Percentiles rank a stretch among this genome's conserved stretches.
These are phyloP conservation scores for Hyla sarda DNA, from an alignment of 2,113 vertebrate species.

Conservation along the genomic window DNA sequence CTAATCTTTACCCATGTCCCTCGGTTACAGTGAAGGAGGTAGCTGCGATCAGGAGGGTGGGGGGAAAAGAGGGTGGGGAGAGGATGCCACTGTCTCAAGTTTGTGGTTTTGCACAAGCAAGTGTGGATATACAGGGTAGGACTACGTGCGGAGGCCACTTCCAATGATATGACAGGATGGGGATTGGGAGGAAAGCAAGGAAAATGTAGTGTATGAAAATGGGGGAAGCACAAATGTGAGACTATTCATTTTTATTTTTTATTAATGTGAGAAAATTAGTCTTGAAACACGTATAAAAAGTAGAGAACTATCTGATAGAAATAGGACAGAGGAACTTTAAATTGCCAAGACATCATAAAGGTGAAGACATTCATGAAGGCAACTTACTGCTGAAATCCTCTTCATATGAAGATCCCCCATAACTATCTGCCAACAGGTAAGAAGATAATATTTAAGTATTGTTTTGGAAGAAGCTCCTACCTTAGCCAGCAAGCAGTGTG, in stretches of 20 bases:
- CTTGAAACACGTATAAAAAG: background rate
- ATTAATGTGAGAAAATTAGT: background rate
- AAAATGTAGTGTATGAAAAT: background rate
- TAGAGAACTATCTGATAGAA: background rate
- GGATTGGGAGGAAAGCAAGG: constrained; percentile 16
- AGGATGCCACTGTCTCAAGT: constrained; percentile 36
- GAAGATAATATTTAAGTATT: background rate
- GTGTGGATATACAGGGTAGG: constrained; percentile 30
- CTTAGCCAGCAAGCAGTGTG: too few relatives aligned
- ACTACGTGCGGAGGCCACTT: constrained; percentile 15
- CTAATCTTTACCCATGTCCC: constrained; percentile 16
- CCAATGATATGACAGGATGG: constrained; percentile 24
- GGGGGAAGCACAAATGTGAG: background rate
- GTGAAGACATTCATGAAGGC: background rate
- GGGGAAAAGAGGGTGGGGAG: constrained; percentile 33
- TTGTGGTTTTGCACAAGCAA: constrained; percentile 56
- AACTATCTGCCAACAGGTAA: background rate
- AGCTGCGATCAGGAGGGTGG: constrained; percentile 39
- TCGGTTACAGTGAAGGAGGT: constrained; percentile 32
- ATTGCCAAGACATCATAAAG: too few relatives aligned
- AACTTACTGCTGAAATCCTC: background rate
- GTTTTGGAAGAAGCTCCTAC: background rate
- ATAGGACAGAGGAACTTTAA: background rate
- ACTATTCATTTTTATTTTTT: background rate
- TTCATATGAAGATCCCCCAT: background rate